A percentile compares a stretch with the other conserved stretches of the same genome.
Evolutionary conservation across 35 echinoderm and acorn worm genomes (phyloP).

Genomic region (Chiridota heheva): DNA sequence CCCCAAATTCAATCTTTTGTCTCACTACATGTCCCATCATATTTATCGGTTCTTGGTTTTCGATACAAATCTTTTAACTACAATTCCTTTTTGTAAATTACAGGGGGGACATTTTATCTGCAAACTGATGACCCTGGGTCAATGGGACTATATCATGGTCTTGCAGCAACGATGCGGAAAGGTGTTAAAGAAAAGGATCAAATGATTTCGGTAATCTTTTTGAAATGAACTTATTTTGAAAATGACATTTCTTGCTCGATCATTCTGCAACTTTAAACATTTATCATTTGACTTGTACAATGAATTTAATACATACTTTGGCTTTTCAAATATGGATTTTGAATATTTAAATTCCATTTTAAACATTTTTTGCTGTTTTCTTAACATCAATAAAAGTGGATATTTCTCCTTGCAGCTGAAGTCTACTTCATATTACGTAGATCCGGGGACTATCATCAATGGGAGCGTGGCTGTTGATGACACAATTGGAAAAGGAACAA

Average conservation of each 20-base stretch:
- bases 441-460: not conserved
- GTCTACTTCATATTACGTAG: not conserved
- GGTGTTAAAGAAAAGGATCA: constrained; percentile 9
- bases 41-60: not conserved
- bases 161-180: constrained; percentile 10
- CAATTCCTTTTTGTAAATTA: not conserved
- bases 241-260: no score
- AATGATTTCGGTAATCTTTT: not conserved
- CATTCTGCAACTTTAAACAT: no score
- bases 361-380: no score
- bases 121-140: constrained; percentile 15
- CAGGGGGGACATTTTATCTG: constrained; percentile 15
- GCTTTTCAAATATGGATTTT: no score
- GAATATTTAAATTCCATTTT: no score
- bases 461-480: constrained; percentile 1
- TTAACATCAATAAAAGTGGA: not conserved
- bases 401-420: constrained; percentile 1
- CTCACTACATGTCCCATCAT: no score
- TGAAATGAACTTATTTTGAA: no score
- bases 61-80: not conserved
- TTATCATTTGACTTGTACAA: no score
- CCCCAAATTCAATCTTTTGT: no score
- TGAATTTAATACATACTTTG: no score
- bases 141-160: constrained; percentile 5
- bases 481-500: constrained; percentile 6